phyloP scores from a whole-genome alignment of 2,797 vertebrate genomes.

The Falco cherrug region DNA sequence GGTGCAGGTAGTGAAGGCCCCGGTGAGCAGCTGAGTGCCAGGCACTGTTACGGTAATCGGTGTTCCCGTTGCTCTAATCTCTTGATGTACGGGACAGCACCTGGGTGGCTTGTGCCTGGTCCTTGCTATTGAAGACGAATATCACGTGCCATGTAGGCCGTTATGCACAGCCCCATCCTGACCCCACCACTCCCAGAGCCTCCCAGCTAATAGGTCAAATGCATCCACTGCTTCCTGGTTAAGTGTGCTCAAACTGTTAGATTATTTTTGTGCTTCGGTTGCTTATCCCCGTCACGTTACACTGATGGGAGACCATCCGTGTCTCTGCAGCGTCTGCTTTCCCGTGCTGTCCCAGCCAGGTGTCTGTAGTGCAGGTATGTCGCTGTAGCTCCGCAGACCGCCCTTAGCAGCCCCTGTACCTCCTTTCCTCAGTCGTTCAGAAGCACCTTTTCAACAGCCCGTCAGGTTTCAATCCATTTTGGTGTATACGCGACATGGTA shows the following conservation, averaged over 20 bases:
- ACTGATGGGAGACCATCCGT: rapidly evolving
- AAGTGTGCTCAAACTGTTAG: not conserved
- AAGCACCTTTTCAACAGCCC: not conserved
- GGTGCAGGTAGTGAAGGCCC: rapidly evolving
- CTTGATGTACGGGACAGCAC: not conserved
- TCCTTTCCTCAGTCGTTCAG: not conserved
- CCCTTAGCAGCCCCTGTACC: not conserved
- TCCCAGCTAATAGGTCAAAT: not conserved
- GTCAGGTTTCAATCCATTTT: not conserved
- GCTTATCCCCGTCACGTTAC: rapidly evolving
- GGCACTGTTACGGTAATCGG: rapidly evolving
- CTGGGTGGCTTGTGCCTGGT: not conserved
- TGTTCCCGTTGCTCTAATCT: not conserved
- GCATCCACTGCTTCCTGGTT: not conserved
- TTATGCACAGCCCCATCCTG: not conserved
- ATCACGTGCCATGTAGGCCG: rapidly evolving
- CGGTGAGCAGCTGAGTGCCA: no score
- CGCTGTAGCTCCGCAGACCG: not conserved
- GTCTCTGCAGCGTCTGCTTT: not conserved
- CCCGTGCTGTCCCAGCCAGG: not conserved
- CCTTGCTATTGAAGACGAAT: not conserved
- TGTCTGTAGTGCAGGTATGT: not conserved
- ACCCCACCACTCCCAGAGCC: not conserved
- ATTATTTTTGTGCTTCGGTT: not conserved
- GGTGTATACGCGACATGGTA: not conserved